These are phyloP conservation scores for Sarcophaga peregrina DNA, from an alignment of 1,140 invertebrate genomes.

Conservation along the genomic window DNA sequence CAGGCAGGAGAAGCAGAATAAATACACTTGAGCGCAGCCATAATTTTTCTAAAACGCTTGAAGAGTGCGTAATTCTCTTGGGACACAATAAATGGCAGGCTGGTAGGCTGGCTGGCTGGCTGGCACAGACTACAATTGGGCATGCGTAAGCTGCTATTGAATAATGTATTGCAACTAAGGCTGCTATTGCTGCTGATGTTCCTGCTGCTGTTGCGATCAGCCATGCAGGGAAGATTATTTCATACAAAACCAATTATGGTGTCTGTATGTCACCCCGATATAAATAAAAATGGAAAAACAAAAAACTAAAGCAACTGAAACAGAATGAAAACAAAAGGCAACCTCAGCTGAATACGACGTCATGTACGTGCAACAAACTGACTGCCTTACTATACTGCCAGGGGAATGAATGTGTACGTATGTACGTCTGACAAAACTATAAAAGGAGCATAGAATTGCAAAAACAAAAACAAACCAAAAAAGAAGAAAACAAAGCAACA, in stretches of 20 bases:
- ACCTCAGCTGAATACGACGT: too few relatives aligned
- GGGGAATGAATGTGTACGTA: background rate
- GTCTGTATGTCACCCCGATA: constrained; percentile 25
- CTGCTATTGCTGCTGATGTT: background rate
- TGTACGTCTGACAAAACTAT: background rate
- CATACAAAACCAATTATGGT: constrained; percentile 38
- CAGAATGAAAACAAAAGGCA: too few relatives aligned
- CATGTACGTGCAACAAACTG: background rate
- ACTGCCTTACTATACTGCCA: background rate
- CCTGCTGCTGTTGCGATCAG: background rate
- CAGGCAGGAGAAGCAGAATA: background rate
- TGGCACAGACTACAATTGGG: constrained; percentile 12
- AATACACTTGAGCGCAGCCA: constrained; percentile 11
- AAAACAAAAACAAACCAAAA: background rate
- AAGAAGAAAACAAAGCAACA: background rate
- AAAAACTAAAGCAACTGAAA: too few relatives aligned
- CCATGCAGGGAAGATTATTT: constrained; percentile 9
- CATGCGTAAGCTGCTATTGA: constrained; percentile 39
- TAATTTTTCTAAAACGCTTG: constrained; percentile 22
- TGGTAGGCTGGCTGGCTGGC: too few relatives aligned
- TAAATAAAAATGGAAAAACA: background rate
- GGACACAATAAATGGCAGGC: constrained; percentile 4
- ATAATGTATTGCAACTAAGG: background rate
- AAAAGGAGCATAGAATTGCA: background rate
- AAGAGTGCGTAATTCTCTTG: constrained; percentile 34